A percentile compares a stretch with the other conserved stretches of the same genome.
Evolutionary conservation across 2,888 invertebrate genomes (phyloP).

Genomic region (Sacculina carcini): DNA sequence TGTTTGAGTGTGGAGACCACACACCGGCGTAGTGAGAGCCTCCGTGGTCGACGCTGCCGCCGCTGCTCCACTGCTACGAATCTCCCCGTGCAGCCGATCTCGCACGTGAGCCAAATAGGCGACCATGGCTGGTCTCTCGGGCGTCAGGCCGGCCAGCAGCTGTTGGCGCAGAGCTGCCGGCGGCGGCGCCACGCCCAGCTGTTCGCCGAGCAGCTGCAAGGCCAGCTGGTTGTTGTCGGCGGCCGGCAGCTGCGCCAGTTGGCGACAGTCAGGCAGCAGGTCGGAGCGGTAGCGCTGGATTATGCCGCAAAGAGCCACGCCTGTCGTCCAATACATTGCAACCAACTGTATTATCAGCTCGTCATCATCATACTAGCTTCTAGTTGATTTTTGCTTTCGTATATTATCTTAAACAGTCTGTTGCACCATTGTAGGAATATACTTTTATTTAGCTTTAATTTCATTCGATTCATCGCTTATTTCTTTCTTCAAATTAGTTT

Average conservation of each 20-base stretch:
- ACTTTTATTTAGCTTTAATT: too few species aligned
- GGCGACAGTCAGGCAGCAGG: constrained; percentile 32
- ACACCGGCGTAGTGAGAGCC: too few species aligned
- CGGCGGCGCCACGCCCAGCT: constrained; percentile 35
- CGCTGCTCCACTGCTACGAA: constrained; percentile 22
- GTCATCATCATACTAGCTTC: too few species aligned
- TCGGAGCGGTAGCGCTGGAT: constrained; percentile 70
- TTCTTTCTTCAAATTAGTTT: too few species aligned
- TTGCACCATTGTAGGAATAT: too few species aligned
- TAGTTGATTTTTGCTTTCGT: too few species aligned
- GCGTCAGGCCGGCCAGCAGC: constrained; percentile 37
- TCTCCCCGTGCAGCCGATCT: constrained; percentile 68
- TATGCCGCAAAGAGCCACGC: constrained; percentile 40
- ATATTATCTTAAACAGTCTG: too few species aligned
- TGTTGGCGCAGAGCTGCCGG: constrained; percentile 51
- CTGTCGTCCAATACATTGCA: constrained; percentile 20
- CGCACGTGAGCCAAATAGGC: constrained; percentile 69
- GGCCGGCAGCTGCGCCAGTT: constrained; percentile 32
- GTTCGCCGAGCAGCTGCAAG: constrained; percentile 60
- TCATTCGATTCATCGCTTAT: too few species aligned
- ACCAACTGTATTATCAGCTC: too few species aligned
- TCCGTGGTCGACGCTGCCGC: too few species aligned
- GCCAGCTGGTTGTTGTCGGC: constrained; percentile 49
- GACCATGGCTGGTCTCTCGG: constrained; percentile 45
- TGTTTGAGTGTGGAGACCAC: too few species aligned